Evolutionary conservation across 1,140 invertebrate genomes (phyloP).

Genomic region (Muscidifurax raptorellus): DNA sequence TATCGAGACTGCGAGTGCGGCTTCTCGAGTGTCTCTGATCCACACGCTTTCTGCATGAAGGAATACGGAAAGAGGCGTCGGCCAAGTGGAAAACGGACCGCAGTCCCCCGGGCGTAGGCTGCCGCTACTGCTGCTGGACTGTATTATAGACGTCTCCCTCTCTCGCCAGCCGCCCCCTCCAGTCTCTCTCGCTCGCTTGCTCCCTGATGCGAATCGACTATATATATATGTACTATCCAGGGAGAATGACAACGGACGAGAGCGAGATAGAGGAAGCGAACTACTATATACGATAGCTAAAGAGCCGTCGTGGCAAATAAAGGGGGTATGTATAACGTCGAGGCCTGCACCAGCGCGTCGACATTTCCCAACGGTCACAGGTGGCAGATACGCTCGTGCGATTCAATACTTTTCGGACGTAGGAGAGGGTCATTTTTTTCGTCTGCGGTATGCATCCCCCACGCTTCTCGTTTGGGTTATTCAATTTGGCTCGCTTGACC

Average conservation of each 20-base stretch:
- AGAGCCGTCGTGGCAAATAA: background rate
- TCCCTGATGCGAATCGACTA: conserved; percentile 18
- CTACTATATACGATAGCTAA: background rate
- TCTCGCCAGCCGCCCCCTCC: background rate
- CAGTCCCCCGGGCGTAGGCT: conserved; percentile 29
- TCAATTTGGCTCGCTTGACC: no score
- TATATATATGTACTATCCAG: background rate
- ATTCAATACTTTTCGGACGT: conserved; percentile 11
- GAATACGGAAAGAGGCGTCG: background rate
- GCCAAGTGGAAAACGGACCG: conserved; percentile 44
- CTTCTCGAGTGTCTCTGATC: background rate
- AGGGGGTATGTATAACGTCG: conserved; percentile 6
- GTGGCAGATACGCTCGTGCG: background rate
- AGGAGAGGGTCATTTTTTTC: background rate
- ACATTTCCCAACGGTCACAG: conserved; percentile 23
- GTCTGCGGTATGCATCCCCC: background rate
- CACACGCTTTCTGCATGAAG: conserved; percentile 1
- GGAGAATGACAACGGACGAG: no score
- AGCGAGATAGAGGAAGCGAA: background rate
- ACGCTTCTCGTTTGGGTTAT: no score
- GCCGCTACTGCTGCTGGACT: background rate
- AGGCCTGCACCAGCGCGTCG: background rate
- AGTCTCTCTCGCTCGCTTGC: background rate
- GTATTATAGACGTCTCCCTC: background rate
- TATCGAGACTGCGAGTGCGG: background rate